Evolutionary conservation across 2,888 invertebrate genomes (phyloP), one percentile per base, ranked within the genome.

Genomic region (Nymphalis polychloros): DNA sequence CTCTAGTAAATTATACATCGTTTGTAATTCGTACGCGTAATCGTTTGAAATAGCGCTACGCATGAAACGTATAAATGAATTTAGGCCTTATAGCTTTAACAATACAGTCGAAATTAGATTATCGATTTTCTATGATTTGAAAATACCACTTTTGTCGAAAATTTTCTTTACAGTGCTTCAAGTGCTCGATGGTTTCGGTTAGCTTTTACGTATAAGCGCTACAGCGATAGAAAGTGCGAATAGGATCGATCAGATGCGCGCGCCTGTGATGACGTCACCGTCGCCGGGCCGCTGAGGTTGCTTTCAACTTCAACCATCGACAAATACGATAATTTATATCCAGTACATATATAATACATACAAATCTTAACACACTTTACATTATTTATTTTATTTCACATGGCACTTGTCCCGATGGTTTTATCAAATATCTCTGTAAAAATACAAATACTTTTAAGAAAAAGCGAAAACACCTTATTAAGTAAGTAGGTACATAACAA

Each of bases 241-340:
- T 73, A n/a, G 82, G 87, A 92, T 92, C 92, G 90, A 92, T 92
- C 84, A 79, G 70, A 67, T 90, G 92, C 92, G 92, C 91, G 92
- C 92, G 91, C 90, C 81, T 77, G 67, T 60, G 63, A 77, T 91
- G 92, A 92, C 91, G 92, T 92, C 91, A 92, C 79, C 80, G 82
- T 79, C 82, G 83, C 81, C 86, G 84, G 83, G 85, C 84, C 41
- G 53, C 84, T 57, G 53, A 31, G 53, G 53, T 55, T 57, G 57
- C 57, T 57, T 57, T 35, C 57, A 69, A 71, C 59, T 57, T 35
- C 41, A 69, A 71, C 59, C 72, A 73, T 73, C 69, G 71, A 68
- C 73, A 76, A 75, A 77, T 75, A 79, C 75, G 74, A 76, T 75
- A 73, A 76, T 73, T 76, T 73, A 73, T 73, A 73, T 75, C 72